These are phyloP conservation scores for Boulengeromyrus knoepffleri DNA, from an alignment of 2,113 vertebrate species.

Conservation along the genomic window DNA sequence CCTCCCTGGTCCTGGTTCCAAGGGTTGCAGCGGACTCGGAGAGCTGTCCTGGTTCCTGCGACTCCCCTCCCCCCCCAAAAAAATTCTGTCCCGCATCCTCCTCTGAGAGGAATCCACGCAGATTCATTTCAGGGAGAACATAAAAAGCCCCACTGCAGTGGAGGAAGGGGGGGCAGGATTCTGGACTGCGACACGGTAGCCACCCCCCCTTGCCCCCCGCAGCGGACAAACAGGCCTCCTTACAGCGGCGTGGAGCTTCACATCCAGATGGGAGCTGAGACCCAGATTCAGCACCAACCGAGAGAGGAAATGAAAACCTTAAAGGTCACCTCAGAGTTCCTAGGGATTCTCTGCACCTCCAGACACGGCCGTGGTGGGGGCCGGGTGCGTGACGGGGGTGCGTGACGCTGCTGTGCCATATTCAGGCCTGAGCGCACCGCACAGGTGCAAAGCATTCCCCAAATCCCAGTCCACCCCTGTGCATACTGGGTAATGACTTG, in stretches of 20 bases:
- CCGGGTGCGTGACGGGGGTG: not conserved
- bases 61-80: not conserved
- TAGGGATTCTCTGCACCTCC: not conserved
- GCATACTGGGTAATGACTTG: not conserved
- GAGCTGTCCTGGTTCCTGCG: not conserved
- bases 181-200: not conserved
- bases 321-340: not conserved
- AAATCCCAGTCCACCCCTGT: not conserved
- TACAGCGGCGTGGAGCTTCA: not conserved
- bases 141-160: not conserved
- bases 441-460: not conserved
- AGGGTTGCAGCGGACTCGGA: not conserved
- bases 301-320: not conserved
- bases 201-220: not conserved
- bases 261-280: not conserved
- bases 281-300: not conserved
- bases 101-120: not conserved
- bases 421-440: not conserved
- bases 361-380: not conserved
- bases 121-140: not conserved
- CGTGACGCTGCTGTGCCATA: not conserved
- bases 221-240: not conserved
- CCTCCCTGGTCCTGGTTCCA: not conserved
- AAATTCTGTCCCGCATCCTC: not conserved
- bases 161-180: not conserved